Evolutionary conservation across 1,140 invertebrate species (phyloP).

Genomic region (Temnothorax nylanderi): DNA sequence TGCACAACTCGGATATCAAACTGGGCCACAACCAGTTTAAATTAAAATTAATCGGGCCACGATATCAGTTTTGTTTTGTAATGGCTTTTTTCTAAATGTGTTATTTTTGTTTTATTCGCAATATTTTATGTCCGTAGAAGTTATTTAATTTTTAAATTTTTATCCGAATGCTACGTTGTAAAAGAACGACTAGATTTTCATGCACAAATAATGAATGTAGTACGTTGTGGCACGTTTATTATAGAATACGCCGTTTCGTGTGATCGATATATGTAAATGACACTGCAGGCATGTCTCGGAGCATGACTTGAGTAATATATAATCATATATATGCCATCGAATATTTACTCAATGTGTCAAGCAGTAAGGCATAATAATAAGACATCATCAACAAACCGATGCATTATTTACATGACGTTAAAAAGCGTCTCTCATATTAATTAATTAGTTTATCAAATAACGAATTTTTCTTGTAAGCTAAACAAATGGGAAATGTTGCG

Average conservation of each 20-base stretch:
- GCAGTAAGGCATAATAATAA: slow-evolving; percentile 40
- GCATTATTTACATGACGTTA: slow-evolving; percentile 33
- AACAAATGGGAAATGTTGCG: not conserved
- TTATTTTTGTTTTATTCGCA: slow-evolving; percentile 29
- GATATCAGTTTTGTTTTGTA: slow-evolving; percentile 42
- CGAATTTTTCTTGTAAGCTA: not conserved
- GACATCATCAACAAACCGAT: not conserved
- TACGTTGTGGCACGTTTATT: not conserved
- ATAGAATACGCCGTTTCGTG: not conserved
- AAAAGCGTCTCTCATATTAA: slow-evolving; percentile 23
- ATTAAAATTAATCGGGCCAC: slow-evolving; percentile 55
- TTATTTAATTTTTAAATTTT: slow-evolving; percentile 34
- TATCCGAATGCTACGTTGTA: not conserved
- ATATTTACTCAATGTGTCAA: slow-evolving; percentile 58
- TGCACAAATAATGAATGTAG: slow-evolving; percentile 42
- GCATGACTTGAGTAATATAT: slow-evolving; percentile 49
- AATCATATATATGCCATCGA: slow-evolving; percentile 57
- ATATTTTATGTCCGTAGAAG: slow-evolving; percentile 30
- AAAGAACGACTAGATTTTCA: slow-evolving; percentile 27
- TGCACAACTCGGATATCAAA: slow-evolving; percentile 50
- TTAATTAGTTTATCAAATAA: slow-evolving; percentile 30
- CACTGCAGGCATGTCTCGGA: slow-evolving; percentile 19
- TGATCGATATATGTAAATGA: slow-evolving; percentile 59
- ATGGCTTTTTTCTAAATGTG: slow-evolving; percentile 16
- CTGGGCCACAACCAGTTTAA: slow-evolving; percentile 37